Base-by-base conservation (phyloP, 2,888 invertebrate genomes). In the Papilio protenor region DNA sequence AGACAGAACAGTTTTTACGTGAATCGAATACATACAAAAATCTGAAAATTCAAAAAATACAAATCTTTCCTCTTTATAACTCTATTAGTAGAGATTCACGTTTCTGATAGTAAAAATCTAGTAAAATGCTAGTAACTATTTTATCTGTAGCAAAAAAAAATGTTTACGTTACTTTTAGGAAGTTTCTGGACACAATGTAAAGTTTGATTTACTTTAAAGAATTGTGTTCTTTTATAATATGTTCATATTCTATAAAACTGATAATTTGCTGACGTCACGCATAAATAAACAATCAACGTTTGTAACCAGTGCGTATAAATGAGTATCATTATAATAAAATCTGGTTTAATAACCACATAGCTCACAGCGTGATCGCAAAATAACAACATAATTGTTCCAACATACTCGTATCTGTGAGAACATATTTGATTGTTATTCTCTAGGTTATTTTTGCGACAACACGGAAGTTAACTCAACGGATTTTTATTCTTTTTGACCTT, bases 291-390 rank as follows among this genome's bases (percentile, higher is more conserved):
- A 40, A 40, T 69, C 12, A 69, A 69, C 21, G 12, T 21, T 21
- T 69, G 66, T 40, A 11, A 45, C 12, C 12, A 69, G 45, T 69
- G n/a, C 66, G 66, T 45, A 45, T 45, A 69, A 69, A 69, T 45
- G 21, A 66, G n/a, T 40, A n/a, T 69, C 45, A 69, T 69, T 69
- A 45, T 45, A 69, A 69, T 69, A 45, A 69, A 69, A 69, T n/a
- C 66, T 21, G 45, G 45, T 69, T 69, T 69, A 69, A 66, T 45
- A 69, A 69, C 45, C 40, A 69, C 21, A 21, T 45, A 69, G 45
- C 21, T 69, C 21, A 33, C 21, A 45, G 21, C 66, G 40, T 69
- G 45, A n/a, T 21, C 45, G 66, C 66, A 45, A 69, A 45, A 40
- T 69, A 45, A 45, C 66, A 69, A 69, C 45, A 69, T 69, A 45